phyloP scores from a whole-genome alignment of 2,888 invertebrate species.

The Limnephilus marmoratus region DNA sequence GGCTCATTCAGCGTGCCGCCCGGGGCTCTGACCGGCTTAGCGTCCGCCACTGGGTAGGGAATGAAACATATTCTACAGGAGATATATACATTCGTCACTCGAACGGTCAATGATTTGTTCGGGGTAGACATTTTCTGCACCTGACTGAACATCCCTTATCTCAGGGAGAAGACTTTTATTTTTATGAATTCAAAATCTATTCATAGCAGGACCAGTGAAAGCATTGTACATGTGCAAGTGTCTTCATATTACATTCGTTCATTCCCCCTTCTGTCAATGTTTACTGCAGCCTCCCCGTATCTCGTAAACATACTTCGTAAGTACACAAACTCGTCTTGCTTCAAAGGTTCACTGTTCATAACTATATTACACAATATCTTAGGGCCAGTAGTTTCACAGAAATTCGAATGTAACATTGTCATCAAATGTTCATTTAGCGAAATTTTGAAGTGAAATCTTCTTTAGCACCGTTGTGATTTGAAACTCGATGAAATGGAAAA shows the following conservation, averaged over 20 bases:
- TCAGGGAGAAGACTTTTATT: too few species aligned
- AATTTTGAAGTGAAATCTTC: too few species aligned
- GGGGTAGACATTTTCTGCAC: neutral
- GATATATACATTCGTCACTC: neutral
- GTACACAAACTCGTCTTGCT: too few species aligned
- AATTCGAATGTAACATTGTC: too few species aligned
- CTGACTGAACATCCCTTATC: neutral
- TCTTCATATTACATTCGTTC: neutral
- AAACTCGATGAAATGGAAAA: too few species aligned
- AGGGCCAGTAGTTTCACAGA: too few species aligned
- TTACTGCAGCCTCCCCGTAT: neutral
- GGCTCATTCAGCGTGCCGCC: too few species aligned
- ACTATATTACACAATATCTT: too few species aligned
- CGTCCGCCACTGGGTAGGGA: neutral
- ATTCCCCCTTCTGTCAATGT: neutral
- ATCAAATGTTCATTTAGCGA: too few species aligned
- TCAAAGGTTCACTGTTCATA: too few species aligned
- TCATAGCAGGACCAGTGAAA: neutral
- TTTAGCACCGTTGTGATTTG: too few species aligned
- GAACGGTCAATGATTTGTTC: constrained; percentile 2
- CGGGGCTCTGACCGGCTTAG: too few species aligned
- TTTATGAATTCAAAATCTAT: neutral
- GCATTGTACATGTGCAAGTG: neutral
- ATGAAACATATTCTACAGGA: neutral
- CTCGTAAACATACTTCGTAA: neutral